Base-by-base conservation (phyloP, 2,888 invertebrate genomes). In the Lamellibrachia satsuma region DNA sequence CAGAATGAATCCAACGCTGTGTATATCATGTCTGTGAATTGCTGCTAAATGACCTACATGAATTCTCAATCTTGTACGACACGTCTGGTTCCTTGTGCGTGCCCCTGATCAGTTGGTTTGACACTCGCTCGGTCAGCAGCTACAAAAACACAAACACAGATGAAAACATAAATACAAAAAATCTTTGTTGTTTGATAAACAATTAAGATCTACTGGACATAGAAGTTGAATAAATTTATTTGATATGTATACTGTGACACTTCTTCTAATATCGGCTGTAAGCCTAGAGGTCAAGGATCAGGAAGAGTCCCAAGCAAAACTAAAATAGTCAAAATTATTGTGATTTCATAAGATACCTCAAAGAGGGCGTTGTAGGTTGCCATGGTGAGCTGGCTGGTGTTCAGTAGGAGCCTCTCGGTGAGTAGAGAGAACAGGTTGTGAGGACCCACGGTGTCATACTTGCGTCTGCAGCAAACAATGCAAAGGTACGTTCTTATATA, bases 381-480 rank as follows among this genome's bases (percentile, higher is more conserved):
- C 97, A 99, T 97, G 92, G 99, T 98, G 93, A 99, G 97, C 11
- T 98, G 98, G 96, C 98, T 98, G 96, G 98, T 98, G 96, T 98
- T 98, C 93, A 98, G 97, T 95, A 98, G 97, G 95, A 99, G 97
- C 94, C 99, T 97, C 96, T 99, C 99, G 75, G 99, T 98, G 95
- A 99, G 97, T 95, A 99, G 97, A 52, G 99, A 99, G 97, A 99
- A 99, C 96, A 99, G 97, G 97, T 99, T 99, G 97, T 99, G 98
- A 1, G 99, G 99, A 94, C 98, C 98, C 99, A 99, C 99, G 92
- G 99, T 99, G 97, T 99, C 99, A 97, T 99, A 99, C 97, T 99
- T 99, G 95, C 99, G 97, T 97, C 99, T 99, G 97, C 22, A 95
- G 95, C 90, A 91, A 93, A 93, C 92, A 92, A 92, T 15, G 9